These are phyloP conservation scores for Dromiciops gliroides DNA, from an alignment of 2,113 vertebrate species.

Conservation along the genomic window DNA sequence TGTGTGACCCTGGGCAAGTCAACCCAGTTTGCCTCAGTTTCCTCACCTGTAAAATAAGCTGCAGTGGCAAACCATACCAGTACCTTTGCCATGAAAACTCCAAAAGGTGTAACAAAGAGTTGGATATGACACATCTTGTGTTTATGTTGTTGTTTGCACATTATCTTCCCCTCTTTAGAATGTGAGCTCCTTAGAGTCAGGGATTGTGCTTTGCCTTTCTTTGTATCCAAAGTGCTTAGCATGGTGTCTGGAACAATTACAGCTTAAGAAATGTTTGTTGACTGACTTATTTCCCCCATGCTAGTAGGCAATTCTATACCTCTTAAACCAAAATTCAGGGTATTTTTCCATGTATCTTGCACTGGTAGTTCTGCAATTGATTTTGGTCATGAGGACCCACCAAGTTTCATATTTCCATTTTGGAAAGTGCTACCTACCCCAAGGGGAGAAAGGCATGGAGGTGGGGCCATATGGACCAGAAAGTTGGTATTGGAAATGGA, in stretches of 20 bases:
- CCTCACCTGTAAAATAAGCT: background rate
- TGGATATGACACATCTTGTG: background rate
- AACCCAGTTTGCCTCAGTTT: background rate
- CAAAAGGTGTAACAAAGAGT: background rate
- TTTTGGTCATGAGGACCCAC: background rate
- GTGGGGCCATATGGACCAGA: background rate
- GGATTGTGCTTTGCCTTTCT: background rate
- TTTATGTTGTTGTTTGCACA: background rate
- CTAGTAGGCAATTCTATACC: background rate
- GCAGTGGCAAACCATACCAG: background rate
- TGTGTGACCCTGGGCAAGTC: background rate
- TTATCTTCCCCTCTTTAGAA: background rate
- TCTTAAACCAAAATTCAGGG: background rate
- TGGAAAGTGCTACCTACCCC: background rate
- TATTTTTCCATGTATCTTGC: background rate
- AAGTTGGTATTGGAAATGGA: background rate
- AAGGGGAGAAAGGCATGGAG: background rate
- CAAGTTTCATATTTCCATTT: background rate
- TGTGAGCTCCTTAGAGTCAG: background rate
- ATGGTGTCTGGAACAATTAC: background rate
- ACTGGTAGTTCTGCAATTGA: background rate
- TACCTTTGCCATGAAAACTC: background rate
- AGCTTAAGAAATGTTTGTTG: background rate
- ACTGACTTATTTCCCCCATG: background rate
- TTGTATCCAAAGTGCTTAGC: background rate